Evolutionary conservation across 2,888 invertebrate genomes (phyloP).

Genomic region (Tortricodes alternella): DNA sequence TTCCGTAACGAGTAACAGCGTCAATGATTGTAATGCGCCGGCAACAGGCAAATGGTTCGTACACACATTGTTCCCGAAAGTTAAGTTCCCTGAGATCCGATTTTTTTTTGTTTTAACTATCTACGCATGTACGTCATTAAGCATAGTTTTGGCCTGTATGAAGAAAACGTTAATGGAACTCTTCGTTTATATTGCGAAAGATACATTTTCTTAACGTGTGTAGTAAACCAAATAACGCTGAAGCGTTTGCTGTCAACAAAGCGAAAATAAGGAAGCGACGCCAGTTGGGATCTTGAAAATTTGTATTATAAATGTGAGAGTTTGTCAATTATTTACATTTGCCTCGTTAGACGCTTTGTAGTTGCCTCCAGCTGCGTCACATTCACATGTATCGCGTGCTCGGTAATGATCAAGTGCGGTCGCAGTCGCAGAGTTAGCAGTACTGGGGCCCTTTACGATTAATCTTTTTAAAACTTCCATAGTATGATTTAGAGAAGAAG

Average conservation of each 20-base stretch:
- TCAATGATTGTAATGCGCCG: not conserved
- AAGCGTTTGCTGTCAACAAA: slow-evolving; percentile 2
- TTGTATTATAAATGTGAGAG: not conserved
- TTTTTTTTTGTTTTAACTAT: too few relatives aligned
- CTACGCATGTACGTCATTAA: too few relatives aligned
- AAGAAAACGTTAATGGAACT: too few relatives aligned
- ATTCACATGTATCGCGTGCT: too few relatives aligned
- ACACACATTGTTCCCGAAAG: too few relatives aligned
- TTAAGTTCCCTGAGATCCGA: too few relatives aligned
- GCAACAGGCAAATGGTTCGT: too few relatives aligned
- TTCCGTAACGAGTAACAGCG: not conserved
- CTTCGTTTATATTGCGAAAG: too few relatives aligned
- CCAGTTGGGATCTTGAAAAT: not conserved
- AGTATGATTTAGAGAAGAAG: too few relatives aligned
- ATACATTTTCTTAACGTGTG: too few relatives aligned
- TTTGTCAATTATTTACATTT: not conserved
- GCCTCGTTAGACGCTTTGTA: not conserved
- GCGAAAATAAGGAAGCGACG: slow-evolving; percentile 1
- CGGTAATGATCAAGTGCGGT: not conserved
- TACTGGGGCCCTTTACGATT: not conserved
- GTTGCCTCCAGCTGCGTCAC: not conserved
- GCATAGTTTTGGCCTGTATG: too few relatives aligned
- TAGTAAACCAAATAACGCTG: slow-evolving; percentile 4
- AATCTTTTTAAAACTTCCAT: too few relatives aligned
- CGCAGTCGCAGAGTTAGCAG: not conserved